phyloP scores from a whole-genome alignment of 92 coral and sea anemone genomes.

The Blastomussa wellsi region DNA sequence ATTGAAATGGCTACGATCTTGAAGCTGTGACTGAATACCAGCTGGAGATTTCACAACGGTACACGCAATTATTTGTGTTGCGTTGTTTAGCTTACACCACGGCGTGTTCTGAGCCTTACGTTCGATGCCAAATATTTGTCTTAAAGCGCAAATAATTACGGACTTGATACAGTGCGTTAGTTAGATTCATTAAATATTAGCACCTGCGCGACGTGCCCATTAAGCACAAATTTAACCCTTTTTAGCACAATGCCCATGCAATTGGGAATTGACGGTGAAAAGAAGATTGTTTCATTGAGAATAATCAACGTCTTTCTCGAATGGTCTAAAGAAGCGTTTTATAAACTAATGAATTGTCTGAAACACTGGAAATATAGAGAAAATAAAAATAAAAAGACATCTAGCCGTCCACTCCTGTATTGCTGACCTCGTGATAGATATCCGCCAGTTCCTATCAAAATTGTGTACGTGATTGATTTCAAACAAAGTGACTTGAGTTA shows the following conservation, averaged over 20 bases:
- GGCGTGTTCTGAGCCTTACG: conserved; percentile 16
- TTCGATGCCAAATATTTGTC: conserved; percentile 38
- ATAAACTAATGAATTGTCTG: conserved; percentile 20
- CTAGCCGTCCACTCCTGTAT: neutral
- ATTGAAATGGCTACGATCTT: neutral
- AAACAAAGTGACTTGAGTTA: neutral
- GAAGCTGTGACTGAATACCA: neutral
- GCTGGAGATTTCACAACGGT: conserved; percentile 17
- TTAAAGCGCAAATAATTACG: conserved; percentile 21
- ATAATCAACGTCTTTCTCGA: conserved; percentile 5
- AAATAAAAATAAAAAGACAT: neutral
- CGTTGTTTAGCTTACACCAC: conserved; percentile 24
- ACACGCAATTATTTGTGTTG: neutral
- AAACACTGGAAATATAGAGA: neutral
- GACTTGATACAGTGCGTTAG: neutral
- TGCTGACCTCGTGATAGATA: neutral
- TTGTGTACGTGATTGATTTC: neutral
- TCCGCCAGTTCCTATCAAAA: neutral
- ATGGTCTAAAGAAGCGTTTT: conserved; percentile 17
- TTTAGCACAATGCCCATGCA: conserved; percentile 32
- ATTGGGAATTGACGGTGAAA: conserved; percentile 27
- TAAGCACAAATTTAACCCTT: conserved; percentile 53
- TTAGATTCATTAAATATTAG: conserved; percentile 62
- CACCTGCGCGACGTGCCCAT: conserved; percentile 71
- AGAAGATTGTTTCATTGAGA: conserved; percentile 20